Conservation (phyloP, 2,113 vertebrate species). For the Crotalus helleri region DNA sequence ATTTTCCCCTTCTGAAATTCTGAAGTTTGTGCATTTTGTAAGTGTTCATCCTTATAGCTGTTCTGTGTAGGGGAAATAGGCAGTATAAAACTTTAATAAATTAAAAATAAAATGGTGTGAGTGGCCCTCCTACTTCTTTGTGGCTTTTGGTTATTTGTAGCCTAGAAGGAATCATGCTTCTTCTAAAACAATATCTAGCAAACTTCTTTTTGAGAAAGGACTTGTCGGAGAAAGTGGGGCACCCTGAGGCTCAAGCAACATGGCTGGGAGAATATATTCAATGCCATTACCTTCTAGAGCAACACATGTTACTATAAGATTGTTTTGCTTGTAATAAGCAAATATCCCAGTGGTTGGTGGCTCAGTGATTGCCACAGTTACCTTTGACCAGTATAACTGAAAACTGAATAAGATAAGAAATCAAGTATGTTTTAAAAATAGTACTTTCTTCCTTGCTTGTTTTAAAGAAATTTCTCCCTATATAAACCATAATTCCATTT, state of each 20-base stretch:
- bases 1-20: background rate
- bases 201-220: background rate
- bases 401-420: background rate
- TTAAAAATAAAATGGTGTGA: background rate
- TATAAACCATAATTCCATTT: background rate
- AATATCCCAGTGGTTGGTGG: background rate
- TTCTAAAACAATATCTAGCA: background rate
- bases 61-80: background rate
- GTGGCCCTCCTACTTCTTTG: background rate
- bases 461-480: background rate
- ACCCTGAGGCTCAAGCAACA: background rate
- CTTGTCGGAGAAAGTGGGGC: background rate
- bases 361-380: no score
- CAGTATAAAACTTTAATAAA: background rate
- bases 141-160: background rate
- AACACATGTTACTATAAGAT: background rate
- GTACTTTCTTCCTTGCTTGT: background rate
- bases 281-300: background rate
- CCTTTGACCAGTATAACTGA: background rate
- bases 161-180: background rate
- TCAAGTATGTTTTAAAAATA: background rate
- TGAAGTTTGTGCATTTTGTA: background rate
- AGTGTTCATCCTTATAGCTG: background rate
- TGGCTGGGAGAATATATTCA: background rate
- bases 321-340: background rate